Evolutionary conservation across 30 jellyfish, hydroid and myxozoan species (phyloP).

Genomic region (Sanderia malayensis): DNA sequence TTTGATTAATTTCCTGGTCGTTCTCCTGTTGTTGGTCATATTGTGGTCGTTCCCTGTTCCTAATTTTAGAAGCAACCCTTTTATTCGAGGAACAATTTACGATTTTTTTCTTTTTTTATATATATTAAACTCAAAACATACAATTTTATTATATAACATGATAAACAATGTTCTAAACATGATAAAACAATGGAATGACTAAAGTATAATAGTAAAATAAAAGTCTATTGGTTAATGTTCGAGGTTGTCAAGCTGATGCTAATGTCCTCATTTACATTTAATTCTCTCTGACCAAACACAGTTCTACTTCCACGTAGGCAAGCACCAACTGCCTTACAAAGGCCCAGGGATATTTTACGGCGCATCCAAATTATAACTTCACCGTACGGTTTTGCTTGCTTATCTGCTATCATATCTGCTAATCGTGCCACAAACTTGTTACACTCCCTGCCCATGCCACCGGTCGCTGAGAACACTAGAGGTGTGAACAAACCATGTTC

Average conservation of each 20-base stretch:
- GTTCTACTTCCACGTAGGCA: constrained; percentile 25
- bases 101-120: too few species aligned
- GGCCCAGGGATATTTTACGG: neutral
- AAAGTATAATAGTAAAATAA: neutral
- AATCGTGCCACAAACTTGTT: constrained; percentile 9
- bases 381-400: constrained; percentile 18
- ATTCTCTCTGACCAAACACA: constrained; percentile 4
- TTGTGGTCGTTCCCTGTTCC: too few species aligned
- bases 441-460: constrained; percentile 28
- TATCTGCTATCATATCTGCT: constrained; percentile 16
- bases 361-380: constrained; percentile 16
- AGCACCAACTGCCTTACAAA: constrained; percentile 8
- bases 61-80: too few species aligned
- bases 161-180: too few species aligned
- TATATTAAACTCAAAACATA: too few species aligned
- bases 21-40: too few species aligned
- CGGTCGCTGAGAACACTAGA: constrained; percentile 20
- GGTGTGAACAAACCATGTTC: constrained; percentile 13
- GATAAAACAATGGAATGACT: neutral
- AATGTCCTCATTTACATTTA: constrained; percentile 10
- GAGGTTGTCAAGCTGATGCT: constrained; percentile 5
- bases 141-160: neutral
- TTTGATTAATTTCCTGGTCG: too few species aligned
- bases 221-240: neutral
- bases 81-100: too few species aligned